Evolutionary conservation across 2,888 invertebrate species (phyloP), one percentile per base, ranked within the genome.

Genomic region (Stenodema calcarata): DNA sequence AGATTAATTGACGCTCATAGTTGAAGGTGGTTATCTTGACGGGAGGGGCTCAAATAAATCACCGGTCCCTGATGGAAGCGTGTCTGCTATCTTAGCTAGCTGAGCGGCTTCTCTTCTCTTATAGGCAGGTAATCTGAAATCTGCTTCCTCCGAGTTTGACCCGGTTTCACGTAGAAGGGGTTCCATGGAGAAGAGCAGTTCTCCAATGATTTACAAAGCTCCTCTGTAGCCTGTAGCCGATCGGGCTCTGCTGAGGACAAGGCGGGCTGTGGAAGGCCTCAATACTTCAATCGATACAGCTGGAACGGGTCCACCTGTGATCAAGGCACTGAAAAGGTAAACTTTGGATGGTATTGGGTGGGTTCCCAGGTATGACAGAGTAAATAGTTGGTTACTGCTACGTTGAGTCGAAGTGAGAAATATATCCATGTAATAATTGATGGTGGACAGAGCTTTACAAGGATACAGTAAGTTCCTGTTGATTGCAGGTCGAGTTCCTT

Each of bases 141-240:
- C 78, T 18, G 78, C 78, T 78, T 78, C 78, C 78, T 78, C 78
- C 27, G 78, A 44, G 78, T 44, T 78, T 44, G 78, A 78, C 78
- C 78, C 42, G 44, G 78, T 78, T 78, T 78, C 78, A 16, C 44
- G 44, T 18, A 18, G 18, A 78, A 12, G 41, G 76, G 41, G 14
- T 14, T 41, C 41, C 76, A 76, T n/a, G n/a, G n/a, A n/a, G 75
- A 12, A 75, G 78, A 78, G 44, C 44, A 78, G 44, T 27, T 27
- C 78, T 78, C 44, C 44, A 44, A 78, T 78, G 44, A 78, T 78
- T 78, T 78, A 78, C 78, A 78, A 44, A 18, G 44, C 4, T 44
- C 12, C 41, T 27, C 35, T n/a, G n/a, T n/a, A n/a, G n/a, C n/a
- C 42, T 42, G n/a, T 16, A 78, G 78, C 27, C 16, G 44, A 78